Evolutionary conservation across 2,888 invertebrate species (phyloP).

Genomic region (Trissolcus japonicus): DNA sequence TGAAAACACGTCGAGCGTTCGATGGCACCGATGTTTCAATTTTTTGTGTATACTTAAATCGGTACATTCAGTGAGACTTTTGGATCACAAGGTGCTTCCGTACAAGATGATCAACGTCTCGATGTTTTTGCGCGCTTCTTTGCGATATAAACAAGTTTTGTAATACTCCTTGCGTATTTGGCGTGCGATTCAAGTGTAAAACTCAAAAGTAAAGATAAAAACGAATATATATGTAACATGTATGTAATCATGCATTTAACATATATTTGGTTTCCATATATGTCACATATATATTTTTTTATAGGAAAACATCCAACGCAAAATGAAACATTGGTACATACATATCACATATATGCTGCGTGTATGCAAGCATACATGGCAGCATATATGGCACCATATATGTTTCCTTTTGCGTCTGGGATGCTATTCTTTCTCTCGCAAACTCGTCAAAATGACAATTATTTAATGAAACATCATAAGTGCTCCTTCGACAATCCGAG

Average conservation of each 20-base stretch:
- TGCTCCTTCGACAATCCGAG: conserved; percentile 46
- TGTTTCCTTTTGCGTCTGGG: neutral
- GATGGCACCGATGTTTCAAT: too few relatives aligned
- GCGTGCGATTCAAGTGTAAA: too few relatives aligned
- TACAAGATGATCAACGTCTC: neutral
- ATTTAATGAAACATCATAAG: conserved; percentile 5
- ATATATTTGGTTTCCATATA: neutral
- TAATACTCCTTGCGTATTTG: too few relatives aligned
- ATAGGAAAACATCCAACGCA: too few relatives aligned
- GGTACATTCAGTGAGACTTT: too few relatives aligned
- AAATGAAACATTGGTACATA: neutral
- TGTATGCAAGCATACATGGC: neutral
- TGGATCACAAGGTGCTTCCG: too few relatives aligned
- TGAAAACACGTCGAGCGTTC: too few relatives aligned
- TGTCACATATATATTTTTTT: neutral
- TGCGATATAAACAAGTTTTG: neutral
- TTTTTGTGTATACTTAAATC: too few relatives aligned
- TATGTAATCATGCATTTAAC: neutral
- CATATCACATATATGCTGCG: neutral
- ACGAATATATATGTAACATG: neutral
- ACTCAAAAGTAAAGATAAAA: neutral
- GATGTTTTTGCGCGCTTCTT: too few relatives aligned
- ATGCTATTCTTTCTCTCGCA: too few relatives aligned
- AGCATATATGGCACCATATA: neutral
- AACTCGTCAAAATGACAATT: too few relatives aligned